Percentiles rank a stretch among this genome's conserved stretches.
Evolutionary conservation across 2,888 invertebrate genomes (phyloP).

Genomic region (Noctua fimbriata): DNA sequence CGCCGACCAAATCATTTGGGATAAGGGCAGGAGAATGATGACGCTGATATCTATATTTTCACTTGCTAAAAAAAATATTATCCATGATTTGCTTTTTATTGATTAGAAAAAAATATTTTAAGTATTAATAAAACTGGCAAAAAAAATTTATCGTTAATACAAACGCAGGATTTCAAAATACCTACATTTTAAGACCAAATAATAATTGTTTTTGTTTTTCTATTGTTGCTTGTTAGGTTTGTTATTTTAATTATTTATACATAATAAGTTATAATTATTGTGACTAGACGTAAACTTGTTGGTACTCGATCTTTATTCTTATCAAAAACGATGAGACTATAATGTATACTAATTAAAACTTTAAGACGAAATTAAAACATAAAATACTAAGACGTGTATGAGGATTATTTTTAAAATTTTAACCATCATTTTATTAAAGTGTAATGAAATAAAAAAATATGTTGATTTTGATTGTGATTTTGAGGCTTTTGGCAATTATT

Average conservation of each 20-base stretch:
- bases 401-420: neutral
- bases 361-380: neutral
- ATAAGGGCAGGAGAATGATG: neutral
- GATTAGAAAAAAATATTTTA: neutral
- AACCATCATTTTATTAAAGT: neutral
- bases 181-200: constrained; percentile 48
- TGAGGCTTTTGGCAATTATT: neutral
- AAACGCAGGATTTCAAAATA: constrained; percentile 22
- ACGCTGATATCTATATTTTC: neutral
- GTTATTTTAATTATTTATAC: constrained; percentile 41
- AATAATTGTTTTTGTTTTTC: constrained; percentile 45
- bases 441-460: too few species aligned
- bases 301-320: constrained; percentile 1
- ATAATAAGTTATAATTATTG: neutral
- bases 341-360: neutral
- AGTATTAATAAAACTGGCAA: neutral
- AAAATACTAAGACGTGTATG: neutral
- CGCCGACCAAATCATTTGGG: neutral
- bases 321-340: constrained; percentile 18
- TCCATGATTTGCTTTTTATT: neutral
- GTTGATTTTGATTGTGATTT: neutral
- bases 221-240: constrained; percentile 38
- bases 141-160: neutral
- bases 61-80: neutral
- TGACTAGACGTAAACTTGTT: constrained; percentile 2